These are phyloP conservation scores for Bucco capensis DNA, from an alignment of 2,113 vertebrate species.

Conservation along the genomic window DNA sequence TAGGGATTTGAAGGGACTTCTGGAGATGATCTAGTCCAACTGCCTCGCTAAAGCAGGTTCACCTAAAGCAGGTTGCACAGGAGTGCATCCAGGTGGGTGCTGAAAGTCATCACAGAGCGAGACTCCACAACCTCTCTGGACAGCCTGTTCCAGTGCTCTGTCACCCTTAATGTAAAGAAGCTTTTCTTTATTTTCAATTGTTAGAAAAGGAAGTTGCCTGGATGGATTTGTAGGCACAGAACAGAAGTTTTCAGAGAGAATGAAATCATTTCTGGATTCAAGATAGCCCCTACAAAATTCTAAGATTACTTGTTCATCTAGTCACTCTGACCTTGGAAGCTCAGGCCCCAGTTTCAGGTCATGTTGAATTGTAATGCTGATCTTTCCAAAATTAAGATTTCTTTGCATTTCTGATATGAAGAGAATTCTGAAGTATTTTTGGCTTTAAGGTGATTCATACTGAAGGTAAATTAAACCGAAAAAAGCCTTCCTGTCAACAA, in stretches of 20 bases:
- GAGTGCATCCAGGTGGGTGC: no score
- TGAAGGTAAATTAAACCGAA: not conserved
- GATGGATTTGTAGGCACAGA: not conserved
- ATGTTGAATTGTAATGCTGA: not conserved
- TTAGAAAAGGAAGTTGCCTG: not conserved
- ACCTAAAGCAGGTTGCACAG: no score
- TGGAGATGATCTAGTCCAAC: no score
- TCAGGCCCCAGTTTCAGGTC: not conserved
- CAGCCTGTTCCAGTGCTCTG: no score
- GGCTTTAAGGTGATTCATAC: not conserved
- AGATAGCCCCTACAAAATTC: not conserved
- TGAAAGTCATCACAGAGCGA: no score
- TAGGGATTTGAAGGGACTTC: no score
- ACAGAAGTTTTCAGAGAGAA: not conserved
- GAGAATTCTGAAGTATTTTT: not conserved
- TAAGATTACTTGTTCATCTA: not conserved
- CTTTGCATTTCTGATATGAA: not conserved
- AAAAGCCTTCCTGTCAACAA: not conserved
- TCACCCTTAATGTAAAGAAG: no score
- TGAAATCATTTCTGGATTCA: not conserved
- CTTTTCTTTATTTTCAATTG: not conserved
- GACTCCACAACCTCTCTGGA: no score
- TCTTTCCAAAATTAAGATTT: not conserved
- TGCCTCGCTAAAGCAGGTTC: no score
- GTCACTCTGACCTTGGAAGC: conserved; percentile 4